Base-by-base conservation (phyloP, 2,113 vertebrate species). In the Cyanistes caeruleus region DNA sequence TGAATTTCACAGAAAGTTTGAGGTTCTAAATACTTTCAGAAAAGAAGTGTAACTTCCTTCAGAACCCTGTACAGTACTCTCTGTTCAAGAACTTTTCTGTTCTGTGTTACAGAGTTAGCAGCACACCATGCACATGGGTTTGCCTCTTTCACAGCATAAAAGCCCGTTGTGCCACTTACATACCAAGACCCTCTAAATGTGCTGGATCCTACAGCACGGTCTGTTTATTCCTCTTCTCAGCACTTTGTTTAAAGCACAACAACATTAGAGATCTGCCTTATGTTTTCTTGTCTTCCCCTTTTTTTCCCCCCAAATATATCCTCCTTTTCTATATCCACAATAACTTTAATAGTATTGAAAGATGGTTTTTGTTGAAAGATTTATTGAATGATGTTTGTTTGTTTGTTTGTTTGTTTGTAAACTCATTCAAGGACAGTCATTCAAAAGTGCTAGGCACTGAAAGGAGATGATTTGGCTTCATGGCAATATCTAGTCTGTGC, bases 41-140 rank as follows among this genome's bases (percentile, higher is more conserved):
- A 74, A 60, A 65, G 2, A 53, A 64, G 7, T 23, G 37, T 31
- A 46, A 2, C 13, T 88, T 82, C 13, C 31, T 70, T 75, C 48
- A 51, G 24, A 46, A 6, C 3, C 28, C 25, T 2, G 0, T 39
- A 15, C 3, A 25, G 7, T 15, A 10, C 33, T 52, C 20, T 43
- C 20, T 48, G 13, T 52, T 67, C 13, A 33, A 24, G 46, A 39
- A 11, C 39, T 39, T 39, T 39, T 39, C 11, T 39, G 15, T 52
- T 46, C 77, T 43, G 1, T n/a, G 28, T 35, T 75, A 20, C 25
- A 49, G 33, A 22, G 22, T 44, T 18, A 70, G 16, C 18, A 49
- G 25, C 1, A 6, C 21, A 8, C 11, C 46, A 31, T 72, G 53
- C 13, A 24, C 46, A 13, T 60, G 31, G 9, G 68, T n/a, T 44